phyloP scores from a whole-genome alignment of 2,888 invertebrate genomes.

The Lithodes maja region DNA sequence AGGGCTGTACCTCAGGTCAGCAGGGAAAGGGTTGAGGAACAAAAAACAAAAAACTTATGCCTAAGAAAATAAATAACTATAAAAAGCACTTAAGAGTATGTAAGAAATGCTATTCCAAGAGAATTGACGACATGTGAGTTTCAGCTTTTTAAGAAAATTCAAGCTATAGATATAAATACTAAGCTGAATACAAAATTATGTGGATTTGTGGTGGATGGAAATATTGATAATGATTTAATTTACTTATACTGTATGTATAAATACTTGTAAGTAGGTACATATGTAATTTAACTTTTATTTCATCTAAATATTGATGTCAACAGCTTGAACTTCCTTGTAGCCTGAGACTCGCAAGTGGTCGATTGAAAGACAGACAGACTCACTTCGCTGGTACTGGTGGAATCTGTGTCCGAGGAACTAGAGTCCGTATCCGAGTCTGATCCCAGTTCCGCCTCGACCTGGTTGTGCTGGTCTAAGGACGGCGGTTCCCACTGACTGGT shows the following conservation, averaged over 20 bases:
- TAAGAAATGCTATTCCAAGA: slow-evolving; percentile 23
- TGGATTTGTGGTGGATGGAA: too few relatives aligned
- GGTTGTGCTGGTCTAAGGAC: slow-evolving; percentile 53
- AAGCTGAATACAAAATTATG: too few relatives aligned
- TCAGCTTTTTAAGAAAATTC: neutral
- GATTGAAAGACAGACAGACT: neutral
- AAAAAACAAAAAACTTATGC: slow-evolving; percentile 32
- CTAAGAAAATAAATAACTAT: slow-evolving; percentile 41
- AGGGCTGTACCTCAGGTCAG: too few relatives aligned
- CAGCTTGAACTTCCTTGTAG: too few relatives aligned
- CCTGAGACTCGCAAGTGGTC: too few relatives aligned
- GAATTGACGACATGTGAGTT: too few relatives aligned
- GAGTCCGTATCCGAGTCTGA: slow-evolving; percentile 47
- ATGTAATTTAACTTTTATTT: too few relatives aligned
- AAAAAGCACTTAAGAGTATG: slow-evolving; percentile 29
- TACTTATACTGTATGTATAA: too few relatives aligned
- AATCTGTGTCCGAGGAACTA: slow-evolving; percentile 41
- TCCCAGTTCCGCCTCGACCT: slow-evolving; percentile 65
- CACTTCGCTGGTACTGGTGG: slow-evolving; percentile 49
- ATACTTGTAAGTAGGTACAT: too few relatives aligned
- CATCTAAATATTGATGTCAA: too few relatives aligned
- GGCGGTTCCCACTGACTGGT: slow-evolving; percentile 62
- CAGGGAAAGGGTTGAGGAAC: too few relatives aligned
- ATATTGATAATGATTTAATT: too few relatives aligned
- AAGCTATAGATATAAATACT: neutral